These are phyloP conservation scores for Odontamblyopus rebecca DNA, from an alignment of 2,797 vertebrate species.

Conservation along the genomic window DNA sequence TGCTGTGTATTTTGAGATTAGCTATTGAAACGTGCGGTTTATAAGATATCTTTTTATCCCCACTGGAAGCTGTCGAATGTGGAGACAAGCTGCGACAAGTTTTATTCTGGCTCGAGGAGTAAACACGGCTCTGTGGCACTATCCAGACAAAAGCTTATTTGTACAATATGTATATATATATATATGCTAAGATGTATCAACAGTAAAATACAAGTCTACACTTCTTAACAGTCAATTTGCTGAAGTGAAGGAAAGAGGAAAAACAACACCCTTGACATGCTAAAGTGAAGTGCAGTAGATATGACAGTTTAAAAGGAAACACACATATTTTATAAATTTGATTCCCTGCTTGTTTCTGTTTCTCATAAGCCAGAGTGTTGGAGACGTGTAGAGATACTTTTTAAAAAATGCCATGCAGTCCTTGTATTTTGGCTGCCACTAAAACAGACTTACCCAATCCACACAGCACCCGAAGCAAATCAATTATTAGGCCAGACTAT, in stretches of 20 bases:
- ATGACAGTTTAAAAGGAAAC: too few relatives aligned
- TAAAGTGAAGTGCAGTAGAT: too few relatives aligned
- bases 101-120: neutral
- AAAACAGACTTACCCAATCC: too few relatives aligned
- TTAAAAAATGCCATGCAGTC: too few relatives aligned
- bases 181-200: neutral
- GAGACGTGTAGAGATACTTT: too few relatives aligned
- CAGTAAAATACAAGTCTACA: neutral
- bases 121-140: neutral
- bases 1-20: slow-evolving; percentile 4
- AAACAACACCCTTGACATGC: neutral
- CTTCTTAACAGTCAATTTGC: neutral
- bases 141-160: neutral
- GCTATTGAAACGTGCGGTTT: neutral
- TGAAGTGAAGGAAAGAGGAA: neutral
- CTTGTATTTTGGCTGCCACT: too few relatives aligned
- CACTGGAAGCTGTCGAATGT: neutral
- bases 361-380: too few relatives aligned
- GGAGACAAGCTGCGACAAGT: slow-evolving; percentile 1
- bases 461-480: too few relatives aligned
- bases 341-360: too few relatives aligned
- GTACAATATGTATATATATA: neutral
- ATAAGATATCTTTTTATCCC: neutral
- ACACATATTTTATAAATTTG: too few relatives aligned
- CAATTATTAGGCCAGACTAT: too few relatives aligned